Evolutionary conservation across 2,797 vertebrate genomes (phyloP).

Genomic region (Characodon lateralis): DNA sequence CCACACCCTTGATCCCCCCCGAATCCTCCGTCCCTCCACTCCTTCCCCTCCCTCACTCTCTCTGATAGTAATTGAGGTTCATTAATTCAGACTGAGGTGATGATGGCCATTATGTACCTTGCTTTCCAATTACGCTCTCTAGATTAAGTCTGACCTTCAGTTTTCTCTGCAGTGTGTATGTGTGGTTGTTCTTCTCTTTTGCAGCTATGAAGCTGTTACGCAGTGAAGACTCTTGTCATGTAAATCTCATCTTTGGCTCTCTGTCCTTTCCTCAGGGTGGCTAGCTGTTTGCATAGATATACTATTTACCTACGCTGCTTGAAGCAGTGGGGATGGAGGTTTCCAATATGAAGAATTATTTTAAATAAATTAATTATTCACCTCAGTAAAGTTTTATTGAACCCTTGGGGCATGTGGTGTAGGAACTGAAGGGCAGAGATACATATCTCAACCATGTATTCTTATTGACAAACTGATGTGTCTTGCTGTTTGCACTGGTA

Average conservation of each 20-base stretch:
- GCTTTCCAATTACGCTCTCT: constrained; percentile 99
- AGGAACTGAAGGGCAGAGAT: constrained; percentile 71
- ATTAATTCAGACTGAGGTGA: constrained; percentile 98
- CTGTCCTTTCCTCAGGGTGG: constrained; percentile 73
- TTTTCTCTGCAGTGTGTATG: constrained; percentile 82
- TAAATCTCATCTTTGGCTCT: constrained; percentile 78
- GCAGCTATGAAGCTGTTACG: constrained; percentile 76
- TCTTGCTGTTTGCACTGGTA: constrained; percentile 54
- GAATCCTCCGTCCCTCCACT: constrained; percentile 60
- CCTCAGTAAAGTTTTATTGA: constrained; percentile 82
- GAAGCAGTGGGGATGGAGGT: constrained; percentile 68
- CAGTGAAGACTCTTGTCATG: constrained; percentile 80
- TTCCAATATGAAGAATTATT: constrained; percentile 76
- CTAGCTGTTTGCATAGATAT: constrained; percentile 70
- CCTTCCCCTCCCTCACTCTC: constrained; percentile 71
- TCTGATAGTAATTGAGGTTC: constrained; percentile 84
- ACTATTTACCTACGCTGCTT: constrained; percentile 69
- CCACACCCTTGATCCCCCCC: constrained; percentile 65
- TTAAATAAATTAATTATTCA: constrained; percentile 82
- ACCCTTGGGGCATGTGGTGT: constrained; percentile 73
- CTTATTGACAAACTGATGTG: constrained; percentile 72
- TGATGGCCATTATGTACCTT: constrained; percentile 99
- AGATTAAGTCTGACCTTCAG: constrained; percentile 99
- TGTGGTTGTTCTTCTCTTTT: constrained; percentile 61
- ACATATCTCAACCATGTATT: constrained; percentile 71